Percentiles rank a stretch among this genome's conserved stretches.
Conservation (phyloP, 37 sponge, comb jelly and placozoan genomes). For the Hexactinellida sp. region DNA sequence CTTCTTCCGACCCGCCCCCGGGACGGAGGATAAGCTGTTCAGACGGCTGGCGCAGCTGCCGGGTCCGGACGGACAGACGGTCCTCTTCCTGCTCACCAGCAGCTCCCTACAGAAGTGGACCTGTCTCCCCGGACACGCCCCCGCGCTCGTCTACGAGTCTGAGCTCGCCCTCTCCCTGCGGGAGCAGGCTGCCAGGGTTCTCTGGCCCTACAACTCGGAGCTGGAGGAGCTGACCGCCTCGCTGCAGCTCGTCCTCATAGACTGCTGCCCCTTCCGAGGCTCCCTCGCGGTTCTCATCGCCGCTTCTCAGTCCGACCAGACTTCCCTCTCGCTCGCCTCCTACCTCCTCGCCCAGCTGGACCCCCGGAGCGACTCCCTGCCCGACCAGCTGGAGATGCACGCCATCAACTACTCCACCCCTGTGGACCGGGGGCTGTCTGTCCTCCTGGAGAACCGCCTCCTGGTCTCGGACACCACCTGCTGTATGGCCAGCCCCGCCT, state of each 20-base stretch:
- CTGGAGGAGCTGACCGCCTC: neutral
- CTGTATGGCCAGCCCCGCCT: neutral
- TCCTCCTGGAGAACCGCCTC: neutral
- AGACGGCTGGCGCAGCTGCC: neutral
- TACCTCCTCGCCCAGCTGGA: neutral
- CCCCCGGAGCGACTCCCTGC: neutral
- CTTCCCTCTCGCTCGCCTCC: neutral
- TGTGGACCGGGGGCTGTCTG: neutral
- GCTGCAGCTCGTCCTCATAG: neutral
- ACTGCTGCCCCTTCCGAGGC: conserved; percentile 2
- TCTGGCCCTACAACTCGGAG: conserved; percentile 12
- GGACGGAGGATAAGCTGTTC: neutral
- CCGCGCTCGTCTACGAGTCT: neutral
- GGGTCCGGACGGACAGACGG: neutral
- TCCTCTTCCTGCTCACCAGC: conserved; percentile 25
- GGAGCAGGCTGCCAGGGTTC: neutral
- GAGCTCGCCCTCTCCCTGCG: neutral
- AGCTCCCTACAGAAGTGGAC: conserved; percentile 35
- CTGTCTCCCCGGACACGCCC: neutral
- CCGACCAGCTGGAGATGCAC: neutral
- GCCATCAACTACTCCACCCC: neutral
- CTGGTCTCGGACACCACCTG: neutral
- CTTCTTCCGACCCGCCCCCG: conserved; percentile 28
- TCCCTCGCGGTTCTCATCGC: conserved; percentile 10
- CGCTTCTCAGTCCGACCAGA: neutral